Evolutionary conservation across 1,140 invertebrate species (phyloP).

Genomic region (Ericerus pela): DNA sequence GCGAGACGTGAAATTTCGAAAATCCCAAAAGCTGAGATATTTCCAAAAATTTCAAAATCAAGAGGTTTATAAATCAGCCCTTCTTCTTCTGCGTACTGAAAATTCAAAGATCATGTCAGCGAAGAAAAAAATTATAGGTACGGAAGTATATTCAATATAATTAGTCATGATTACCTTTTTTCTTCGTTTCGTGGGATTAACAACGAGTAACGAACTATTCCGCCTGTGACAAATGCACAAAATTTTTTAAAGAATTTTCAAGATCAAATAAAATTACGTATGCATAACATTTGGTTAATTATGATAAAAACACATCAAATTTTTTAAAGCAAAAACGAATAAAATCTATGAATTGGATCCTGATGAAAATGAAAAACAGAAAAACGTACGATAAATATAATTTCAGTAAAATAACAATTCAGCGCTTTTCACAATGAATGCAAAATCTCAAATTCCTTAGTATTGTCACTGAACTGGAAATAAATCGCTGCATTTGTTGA

Average conservation of each 20-base stretch:
- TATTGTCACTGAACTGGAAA: no score
- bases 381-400: no score
- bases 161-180: slow-evolving; percentile 1
- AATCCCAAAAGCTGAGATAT: not conserved
- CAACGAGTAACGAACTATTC: not conserved
- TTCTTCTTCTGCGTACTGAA: slow-evolving; percentile 4
- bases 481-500: no score
- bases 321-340: no score
- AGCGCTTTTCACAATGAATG: no score
- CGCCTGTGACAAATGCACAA: not conserved
- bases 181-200: slow-evolving; percentile 1
- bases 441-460: no score
- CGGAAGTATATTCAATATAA: not conserved
- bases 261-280: not conserved
- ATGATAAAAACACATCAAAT: no score
- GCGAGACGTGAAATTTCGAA: not conserved
- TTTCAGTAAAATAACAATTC: no score
- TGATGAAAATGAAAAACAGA: no score
- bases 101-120: not conserved
- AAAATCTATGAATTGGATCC: no score
- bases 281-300: no score
- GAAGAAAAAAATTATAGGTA: no score
- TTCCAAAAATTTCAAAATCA: slow-evolving; percentile 2
- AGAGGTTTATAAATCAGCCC: not conserved
- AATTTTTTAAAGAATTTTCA: not conserved